phyloP scores from a whole-genome alignment of 2,888 invertebrate species.

The Drepana falcataria region DNA sequence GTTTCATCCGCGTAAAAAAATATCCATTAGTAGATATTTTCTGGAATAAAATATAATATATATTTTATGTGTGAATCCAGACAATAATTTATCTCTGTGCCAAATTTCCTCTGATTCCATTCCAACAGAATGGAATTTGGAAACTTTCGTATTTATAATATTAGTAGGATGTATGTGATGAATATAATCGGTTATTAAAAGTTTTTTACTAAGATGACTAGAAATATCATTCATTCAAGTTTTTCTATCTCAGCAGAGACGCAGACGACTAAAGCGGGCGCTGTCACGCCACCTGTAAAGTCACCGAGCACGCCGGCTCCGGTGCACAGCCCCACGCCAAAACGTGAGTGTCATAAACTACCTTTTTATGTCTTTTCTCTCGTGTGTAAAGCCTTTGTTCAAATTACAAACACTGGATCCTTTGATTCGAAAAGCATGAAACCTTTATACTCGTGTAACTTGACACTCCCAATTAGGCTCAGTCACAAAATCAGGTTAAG shows the following conservation, averaged over 20 bases:
- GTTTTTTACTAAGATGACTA: too few relatives aligned
- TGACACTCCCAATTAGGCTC: neutral
- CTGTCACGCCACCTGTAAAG: constrained; percentile 47
- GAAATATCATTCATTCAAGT: neutral
- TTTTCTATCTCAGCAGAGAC: constrained; percentile 38
- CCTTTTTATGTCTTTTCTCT: constrained; percentile 5
- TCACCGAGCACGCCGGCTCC: constrained; percentile 39
- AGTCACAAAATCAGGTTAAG: neutral
- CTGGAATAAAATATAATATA: too few relatives aligned
- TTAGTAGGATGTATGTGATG: too few relatives aligned
- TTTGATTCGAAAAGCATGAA: constrained; percentile 25
- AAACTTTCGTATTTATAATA: too few relatives aligned
- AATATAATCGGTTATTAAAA: too few relatives aligned
- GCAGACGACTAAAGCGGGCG: constrained; percentile 37
- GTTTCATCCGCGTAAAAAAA: too few relatives aligned
- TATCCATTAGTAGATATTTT: too few relatives aligned
- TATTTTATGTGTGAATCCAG: too few relatives aligned
- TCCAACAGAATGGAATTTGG: too few relatives aligned
- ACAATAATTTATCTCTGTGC: too few relatives aligned
- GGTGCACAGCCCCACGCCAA: constrained; percentile 37
- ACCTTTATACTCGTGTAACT: neutral
- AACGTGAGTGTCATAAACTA: constrained; percentile 48
- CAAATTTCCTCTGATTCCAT: too few relatives aligned
- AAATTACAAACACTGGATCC: constrained; percentile 14
- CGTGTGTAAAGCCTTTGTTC: constrained; percentile 6